Evolutionary conservation across 1,140 invertebrate genomes (phyloP).

Genomic region (Diachasma alloeum): DNA sequence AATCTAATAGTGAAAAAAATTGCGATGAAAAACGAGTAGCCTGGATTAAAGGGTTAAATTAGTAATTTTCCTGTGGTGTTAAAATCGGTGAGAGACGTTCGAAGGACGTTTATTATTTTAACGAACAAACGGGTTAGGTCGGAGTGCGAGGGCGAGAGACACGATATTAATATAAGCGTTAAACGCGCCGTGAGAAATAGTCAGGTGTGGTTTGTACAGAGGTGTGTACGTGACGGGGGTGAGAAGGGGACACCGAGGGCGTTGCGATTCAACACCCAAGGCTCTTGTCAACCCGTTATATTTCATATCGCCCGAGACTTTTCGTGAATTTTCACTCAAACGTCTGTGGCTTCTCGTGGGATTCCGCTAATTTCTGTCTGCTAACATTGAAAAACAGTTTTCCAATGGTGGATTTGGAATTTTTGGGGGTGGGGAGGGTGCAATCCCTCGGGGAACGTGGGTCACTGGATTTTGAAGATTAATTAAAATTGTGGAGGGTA

Average conservation of each 20-base stretch:
- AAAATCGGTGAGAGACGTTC: not conserved
- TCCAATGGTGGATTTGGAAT: not conserved
- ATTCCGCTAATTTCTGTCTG: not conserved
- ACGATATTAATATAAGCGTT: slow-evolving; percentile 42
- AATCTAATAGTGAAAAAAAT: not conserved
- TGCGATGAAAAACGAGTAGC: not conserved
- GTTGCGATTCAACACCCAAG: not conserved
- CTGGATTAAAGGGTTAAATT: not conserved
- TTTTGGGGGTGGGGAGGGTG: not conserved
- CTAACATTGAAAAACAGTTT: not conserved
- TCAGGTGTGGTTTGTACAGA: slow-evolving; percentile 40
- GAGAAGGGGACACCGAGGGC: not conserved
- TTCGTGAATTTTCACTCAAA: not conserved
- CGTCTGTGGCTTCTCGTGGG: not conserved
- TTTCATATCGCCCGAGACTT: not conserved
- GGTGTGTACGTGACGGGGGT: not conserved
- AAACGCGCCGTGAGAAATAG: slow-evolving; percentile 45
- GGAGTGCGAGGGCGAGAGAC: slow-evolving; percentile 29
- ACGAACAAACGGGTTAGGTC: slow-evolving; percentile 33
- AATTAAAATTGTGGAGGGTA: not conserved
- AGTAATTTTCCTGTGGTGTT: not conserved
- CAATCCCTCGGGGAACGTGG: not conserved
- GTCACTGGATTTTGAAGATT: not conserved
- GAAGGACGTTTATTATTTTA: slow-evolving; percentile 49
- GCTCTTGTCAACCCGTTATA: not conserved